Base-by-base conservation (phyloP, 2,113 vertebrate genomes). In the Microcebus murinus region DNA sequence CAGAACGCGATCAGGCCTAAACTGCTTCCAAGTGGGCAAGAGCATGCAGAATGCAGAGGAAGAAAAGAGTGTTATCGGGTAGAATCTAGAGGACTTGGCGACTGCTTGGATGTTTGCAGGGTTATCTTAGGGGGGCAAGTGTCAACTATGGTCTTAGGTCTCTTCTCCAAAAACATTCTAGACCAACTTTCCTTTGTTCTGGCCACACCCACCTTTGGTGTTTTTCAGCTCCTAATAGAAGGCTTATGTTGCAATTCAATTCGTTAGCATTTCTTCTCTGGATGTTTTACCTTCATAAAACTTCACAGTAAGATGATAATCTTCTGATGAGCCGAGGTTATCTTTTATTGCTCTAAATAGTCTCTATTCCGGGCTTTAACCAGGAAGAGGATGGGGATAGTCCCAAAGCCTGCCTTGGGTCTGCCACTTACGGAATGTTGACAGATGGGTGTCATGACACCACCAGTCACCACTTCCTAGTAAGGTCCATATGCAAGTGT, bases 231-330 rank as follows among this genome's bases (percentile, higher is more conserved):
- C 10, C 48, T 90, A 48, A 77, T 7, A 27, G 34, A 73, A 83
- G 15, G 7, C 27, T 91, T 61, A 20, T 42, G 36, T 63, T 79
- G 79, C 14, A 48, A 23, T 36, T 65, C 83, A 52, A 0, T 15
- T 6, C 13, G 3, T 84, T 52, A 36, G 6, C 65, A 8, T 45
- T 65, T 74, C 67, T 67, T 17, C 48, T 84, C n/a, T 0, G 1
- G 25, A 42, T 81, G 59, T 52, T 65, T 92, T 65, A 42, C 25
- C 61, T 31, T 80, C 42, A 10, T 61, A 76, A n/a, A 67, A 82
- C 36, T 73, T 86, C 29, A 71, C 10, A 73, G 48, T n/a, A 77
- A 96, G 55, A 90, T 12, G 55, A 39, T 65, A 52, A 71, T 83
- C 74, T 95, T 86, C 61, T 11, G 9, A 85, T 74, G 63, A 14